Base-by-base conservation (phyloP, 2,113 vertebrate species). In the Heterochromis multidens region DNA sequence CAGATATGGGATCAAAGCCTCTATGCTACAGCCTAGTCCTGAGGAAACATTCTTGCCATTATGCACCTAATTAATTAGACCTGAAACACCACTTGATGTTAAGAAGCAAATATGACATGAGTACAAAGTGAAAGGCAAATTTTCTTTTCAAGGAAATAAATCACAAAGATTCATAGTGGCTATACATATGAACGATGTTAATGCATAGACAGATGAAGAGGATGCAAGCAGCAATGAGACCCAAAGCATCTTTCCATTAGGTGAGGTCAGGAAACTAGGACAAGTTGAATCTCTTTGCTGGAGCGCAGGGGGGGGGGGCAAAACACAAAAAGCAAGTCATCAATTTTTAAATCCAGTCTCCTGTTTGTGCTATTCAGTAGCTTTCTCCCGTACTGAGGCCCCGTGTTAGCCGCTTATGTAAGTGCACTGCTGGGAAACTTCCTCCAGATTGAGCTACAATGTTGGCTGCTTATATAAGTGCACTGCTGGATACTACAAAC, bases 261-360 rank as follows among this genome's bases (percentile, higher is more conserved):
- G 72, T 83, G 80, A 91, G 87, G 80, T 92, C 85, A 91, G 81
- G 60, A 90, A 95, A 91, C 29, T 87, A 89, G 92, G 87, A 87
- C 86, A 79, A 74, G 80, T 81, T 83, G 80, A 72, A 76, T 86
- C 80, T 90, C 81, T 57, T 78, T 63, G 81, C 72, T 77, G 1
- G 19, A 33, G 3, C 76, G 77, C 67, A 33, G 4, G 65, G 67
- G 77, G 70, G 63, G 76, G 43, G 76, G 59, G 83, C 31, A 9
- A 61, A 83, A 89, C 78, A 92, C 87, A 92, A 91, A 94, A 94
- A 88, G 87, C 87, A 92, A 90, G 91, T 93, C 93, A 94, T 95
- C 82, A 86, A 94, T 94, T 93, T 94, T 93, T 93, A 89, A 94
- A 85, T 88, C 54, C 61, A 1, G 62, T 88, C 72, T 89, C 65